Conservation (phyloP, 1,140 invertebrate species). For the Diachasmimorpha longicaudata region DNA sequence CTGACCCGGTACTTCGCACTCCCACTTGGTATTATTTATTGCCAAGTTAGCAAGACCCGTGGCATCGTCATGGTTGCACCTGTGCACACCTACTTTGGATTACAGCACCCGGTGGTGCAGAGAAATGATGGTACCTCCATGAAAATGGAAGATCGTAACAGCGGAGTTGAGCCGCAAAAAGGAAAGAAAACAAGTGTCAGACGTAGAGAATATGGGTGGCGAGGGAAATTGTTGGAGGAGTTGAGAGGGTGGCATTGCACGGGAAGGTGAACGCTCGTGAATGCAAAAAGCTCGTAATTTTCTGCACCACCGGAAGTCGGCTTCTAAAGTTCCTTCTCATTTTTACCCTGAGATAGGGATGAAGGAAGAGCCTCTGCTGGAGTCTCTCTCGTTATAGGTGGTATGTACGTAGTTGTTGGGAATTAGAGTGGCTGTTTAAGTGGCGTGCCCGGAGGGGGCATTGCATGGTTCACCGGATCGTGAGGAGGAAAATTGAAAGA, state of each 20-base stretch:
- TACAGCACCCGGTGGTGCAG: not conserved
- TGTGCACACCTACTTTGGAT: constrained; percentile 10
- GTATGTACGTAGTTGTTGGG: not conserved
- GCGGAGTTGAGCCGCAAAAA: not conserved
- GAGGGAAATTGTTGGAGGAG: not conserved
- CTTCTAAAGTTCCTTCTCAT: constrained; percentile 1
- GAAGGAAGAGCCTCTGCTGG: not conserved
- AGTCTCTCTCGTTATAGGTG: not conserved
- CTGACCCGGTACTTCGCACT: too few species aligned
- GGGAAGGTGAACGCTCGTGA: not conserved
- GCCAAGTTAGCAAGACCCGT: not conserved
- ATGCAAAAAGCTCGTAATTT: constrained; percentile 21
- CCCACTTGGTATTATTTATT: not conserved
- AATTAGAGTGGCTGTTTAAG: not conserved
- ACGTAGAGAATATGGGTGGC: not conserved
- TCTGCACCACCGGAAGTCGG: constrained; percentile 6
- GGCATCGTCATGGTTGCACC: constrained; percentile 8
- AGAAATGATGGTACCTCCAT: not conserved
- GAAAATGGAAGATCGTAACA: not conserved
- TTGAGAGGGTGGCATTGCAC: not conserved
- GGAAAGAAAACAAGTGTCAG: not conserved
- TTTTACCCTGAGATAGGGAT: not conserved
- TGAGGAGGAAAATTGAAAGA: not conserved
- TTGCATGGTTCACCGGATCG: not conserved
- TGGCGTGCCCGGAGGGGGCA: not conserved